Percentiles rank a stretch among this genome's conserved stretches.
Evolutionary conservation across 2,113 vertebrate species (phyloP).

Genomic region (Athene noctua): DNA sequence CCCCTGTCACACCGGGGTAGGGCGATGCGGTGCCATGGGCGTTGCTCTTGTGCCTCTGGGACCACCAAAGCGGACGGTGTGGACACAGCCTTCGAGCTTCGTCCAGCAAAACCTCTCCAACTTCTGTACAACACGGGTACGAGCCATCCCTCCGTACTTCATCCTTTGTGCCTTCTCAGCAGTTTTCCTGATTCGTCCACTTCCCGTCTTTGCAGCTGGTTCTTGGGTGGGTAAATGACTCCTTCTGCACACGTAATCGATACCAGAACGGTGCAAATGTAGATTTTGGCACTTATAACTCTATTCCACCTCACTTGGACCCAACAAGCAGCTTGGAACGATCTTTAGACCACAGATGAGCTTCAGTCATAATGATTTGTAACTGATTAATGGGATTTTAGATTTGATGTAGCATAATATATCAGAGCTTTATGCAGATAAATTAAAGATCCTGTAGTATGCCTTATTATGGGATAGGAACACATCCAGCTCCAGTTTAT

Average conservation of each 20-base stretch:
- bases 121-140: rapidly evolving
- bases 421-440: background rate
- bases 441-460: background rate
- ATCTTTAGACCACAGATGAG: background rate
- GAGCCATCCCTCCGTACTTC: background rate
- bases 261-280: rapidly evolving
- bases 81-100: background rate
- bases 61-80: rapidly evolving
- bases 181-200: background rate
- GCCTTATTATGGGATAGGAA: background rate
- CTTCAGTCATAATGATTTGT: background rate
- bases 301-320: background rate
- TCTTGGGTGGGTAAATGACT: too few species aligned
- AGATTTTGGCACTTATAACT: background rate
- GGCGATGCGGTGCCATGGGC: rapidly evolving
- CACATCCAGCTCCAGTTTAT: rapidly evolving
- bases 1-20: rapidly evolving
- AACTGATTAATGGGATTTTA: background rate
- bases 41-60: background rate
- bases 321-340: background rate
- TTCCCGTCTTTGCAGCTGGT: background rate
- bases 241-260: background rate
- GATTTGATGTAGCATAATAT: background rate
- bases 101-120: background rate
- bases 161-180: background rate